These are phyloP conservation scores for Nymphalis c-album DNA, from an alignment of 2,888 invertebrate species.

Conservation along the genomic window DNA sequence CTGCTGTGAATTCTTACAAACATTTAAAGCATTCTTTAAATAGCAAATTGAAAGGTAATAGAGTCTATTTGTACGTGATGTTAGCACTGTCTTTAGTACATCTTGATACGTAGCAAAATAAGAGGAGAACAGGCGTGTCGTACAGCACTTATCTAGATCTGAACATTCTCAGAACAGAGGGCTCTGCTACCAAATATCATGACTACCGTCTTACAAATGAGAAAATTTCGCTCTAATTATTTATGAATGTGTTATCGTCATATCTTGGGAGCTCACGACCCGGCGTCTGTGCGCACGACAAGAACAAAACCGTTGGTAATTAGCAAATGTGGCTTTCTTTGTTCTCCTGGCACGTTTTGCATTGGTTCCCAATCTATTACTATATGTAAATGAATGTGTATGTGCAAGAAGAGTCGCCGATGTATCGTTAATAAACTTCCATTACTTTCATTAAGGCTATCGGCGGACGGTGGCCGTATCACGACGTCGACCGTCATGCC, in stretches of 20 bases:
- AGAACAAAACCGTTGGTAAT: conserved; percentile 78
- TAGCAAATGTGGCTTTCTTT: conserved; percentile 82
- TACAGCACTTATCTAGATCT: conserved; percentile 73
- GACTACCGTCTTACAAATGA: conserved; percentile 81
- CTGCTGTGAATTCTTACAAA: neutral
- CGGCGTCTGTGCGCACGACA: conserved; percentile 79
- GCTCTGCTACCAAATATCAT: conserved; percentile 79
- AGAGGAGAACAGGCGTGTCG: conserved; percentile 73
- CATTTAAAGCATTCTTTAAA: neutral
- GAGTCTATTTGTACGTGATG: conserved; percentile 18
- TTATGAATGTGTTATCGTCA: conserved; percentile 82
- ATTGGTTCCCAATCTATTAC: conserved; percentile 70
- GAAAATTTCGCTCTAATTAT: conserved; percentile 82
- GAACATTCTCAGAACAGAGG: conserved; percentile 73
- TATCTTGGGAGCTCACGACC: conserved; percentile 79
- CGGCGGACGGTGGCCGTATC: conserved; percentile 75
- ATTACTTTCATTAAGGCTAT: conserved; percentile 81
- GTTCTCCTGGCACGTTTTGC: conserved; percentile 78
- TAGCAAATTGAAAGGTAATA: conserved; percentile 10
- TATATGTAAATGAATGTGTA: conserved; percentile 60
- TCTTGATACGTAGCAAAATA: conserved; percentile 56
- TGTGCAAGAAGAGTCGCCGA: conserved; percentile 66
- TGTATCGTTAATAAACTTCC: conserved; percentile 78
- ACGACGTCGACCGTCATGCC: conserved; percentile 76
- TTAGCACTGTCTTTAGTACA: conserved; percentile 36